Percentiles rank a stretch among this genome's conserved stretches.
phyloP scores from a whole-genome alignment of 1,140 invertebrate species.

The Sitobion miscanthi region DNA sequence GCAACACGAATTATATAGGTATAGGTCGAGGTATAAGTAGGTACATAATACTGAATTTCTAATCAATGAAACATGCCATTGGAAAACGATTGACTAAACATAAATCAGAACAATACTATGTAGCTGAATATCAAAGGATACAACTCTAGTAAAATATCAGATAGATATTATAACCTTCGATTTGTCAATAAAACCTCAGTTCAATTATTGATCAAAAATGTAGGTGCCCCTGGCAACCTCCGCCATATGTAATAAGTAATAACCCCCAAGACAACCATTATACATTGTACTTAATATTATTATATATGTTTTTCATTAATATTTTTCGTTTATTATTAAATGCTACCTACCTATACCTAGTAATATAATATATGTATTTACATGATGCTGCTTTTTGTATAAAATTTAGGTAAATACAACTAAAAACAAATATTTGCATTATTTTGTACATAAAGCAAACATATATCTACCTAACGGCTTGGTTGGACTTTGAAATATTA shows the following conservation, averaged over 20 bases:
- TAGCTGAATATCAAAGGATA: not conserved
- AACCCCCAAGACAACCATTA: not conserved
- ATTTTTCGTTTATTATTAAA: not conserved
- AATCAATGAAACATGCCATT: not conserved
- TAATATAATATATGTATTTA: not conserved
- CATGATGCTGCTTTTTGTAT: not conserved
- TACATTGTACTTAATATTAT: not conserved
- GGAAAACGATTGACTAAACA: not conserved
- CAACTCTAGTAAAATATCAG: not conserved
- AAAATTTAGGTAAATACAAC: not conserved
- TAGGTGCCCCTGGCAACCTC: not conserved
- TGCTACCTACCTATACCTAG: not conserved
- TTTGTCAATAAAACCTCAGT: not conserved
- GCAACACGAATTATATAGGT: not conserved
- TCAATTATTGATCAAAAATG: not conserved
- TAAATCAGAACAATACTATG: not conserved
- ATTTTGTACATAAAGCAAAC: not conserved
- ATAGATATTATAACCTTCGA: not conserved
- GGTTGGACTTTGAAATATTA: not conserved
- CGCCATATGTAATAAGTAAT: not conserved
- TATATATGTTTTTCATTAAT: not conserved
- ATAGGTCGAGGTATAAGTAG: too few relatives aligned
- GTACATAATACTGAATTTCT: not conserved
- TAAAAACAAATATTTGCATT: constrained; percentile 2
- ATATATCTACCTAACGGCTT: not conserved